phyloP scores from a whole-genome alignment of 2,888 invertebrate species.

The Odontothrips loti region DNA sequence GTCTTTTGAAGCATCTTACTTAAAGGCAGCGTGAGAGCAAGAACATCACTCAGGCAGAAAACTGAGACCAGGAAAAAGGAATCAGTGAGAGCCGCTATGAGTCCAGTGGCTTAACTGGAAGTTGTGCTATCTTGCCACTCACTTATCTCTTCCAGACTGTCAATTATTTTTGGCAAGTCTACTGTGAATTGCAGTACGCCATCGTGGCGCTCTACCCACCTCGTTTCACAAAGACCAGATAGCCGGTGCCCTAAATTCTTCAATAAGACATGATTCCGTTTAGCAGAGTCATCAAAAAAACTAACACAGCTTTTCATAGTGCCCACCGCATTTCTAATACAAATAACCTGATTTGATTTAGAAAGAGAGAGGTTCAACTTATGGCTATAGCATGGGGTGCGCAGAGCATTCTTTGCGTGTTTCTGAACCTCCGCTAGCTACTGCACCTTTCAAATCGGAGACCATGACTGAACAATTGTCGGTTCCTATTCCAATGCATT shows the following conservation, averaged over 20 bases:
- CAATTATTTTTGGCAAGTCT: slow-evolving; percentile 31
- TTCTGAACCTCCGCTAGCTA: slow-evolving; percentile 35
- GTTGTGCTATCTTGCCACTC: slow-evolving; percentile 29
- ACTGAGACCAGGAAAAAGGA: slow-evolving; percentile 30
- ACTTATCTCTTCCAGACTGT: slow-evolving; percentile 33
- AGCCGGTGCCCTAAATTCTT: slow-evolving; percentile 31
- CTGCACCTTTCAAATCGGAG: slow-evolving; percentile 36
- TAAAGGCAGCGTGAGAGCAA: not conserved
- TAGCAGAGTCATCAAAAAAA: slow-evolving; percentile 36
- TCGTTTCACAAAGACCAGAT: slow-evolving; percentile 36
- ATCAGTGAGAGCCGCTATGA: slow-evolving; percentile 30
- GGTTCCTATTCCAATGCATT: slow-evolving; percentile 36
- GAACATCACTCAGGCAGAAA: not conserved
- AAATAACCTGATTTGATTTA: slow-evolving; percentile 34
- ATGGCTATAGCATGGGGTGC: slow-evolving; percentile 35
- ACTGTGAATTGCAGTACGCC: slow-evolving; percentile 33
- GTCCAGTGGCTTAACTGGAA: slow-evolving; percentile 31
- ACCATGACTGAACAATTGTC: not conserved
- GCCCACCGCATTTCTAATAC: slow-evolving; percentile 35
- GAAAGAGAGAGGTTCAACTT: slow-evolving; percentile 35
- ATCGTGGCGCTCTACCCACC: slow-evolving; percentile 37
- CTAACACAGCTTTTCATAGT: slow-evolving; percentile 33
- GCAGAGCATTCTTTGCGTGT: too few species aligned
- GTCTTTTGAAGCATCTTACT: not conserved
- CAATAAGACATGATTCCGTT: slow-evolving; percentile 32